These are phyloP conservation scores for Chironomus tepperi DNA, from an alignment of 1,140 invertebrate species.

Conservation along the genomic window DNA sequence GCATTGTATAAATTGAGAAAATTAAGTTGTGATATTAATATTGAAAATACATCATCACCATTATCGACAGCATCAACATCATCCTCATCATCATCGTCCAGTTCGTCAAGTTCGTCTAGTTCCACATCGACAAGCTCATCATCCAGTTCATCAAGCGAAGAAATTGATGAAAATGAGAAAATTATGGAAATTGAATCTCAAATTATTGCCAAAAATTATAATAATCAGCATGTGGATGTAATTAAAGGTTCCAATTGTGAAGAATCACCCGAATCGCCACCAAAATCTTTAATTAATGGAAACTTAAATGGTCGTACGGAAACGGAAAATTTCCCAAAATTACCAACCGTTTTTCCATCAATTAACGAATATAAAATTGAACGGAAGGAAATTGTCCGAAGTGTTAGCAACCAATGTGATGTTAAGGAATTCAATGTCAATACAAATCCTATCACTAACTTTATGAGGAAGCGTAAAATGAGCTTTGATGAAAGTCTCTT, in stretches of 20 bases:
- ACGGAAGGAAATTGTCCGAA: neutral
- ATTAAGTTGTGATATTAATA: neutral
- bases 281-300: neutral
- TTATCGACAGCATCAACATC: neutral
- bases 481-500: constrained; percentile 15
- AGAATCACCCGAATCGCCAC: neutral
- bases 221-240: neutral
- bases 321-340: neutral
- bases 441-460: neutral
- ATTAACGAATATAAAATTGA: constrained; percentile 22
- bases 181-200: constrained; percentile 12
- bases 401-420: neutral
- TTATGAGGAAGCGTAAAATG: neutral
- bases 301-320: neutral
- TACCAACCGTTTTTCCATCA: neutral
- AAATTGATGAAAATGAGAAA: neutral
- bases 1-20: neutral
- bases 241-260: neutral
- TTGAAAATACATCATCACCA: neutral
- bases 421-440: neutral
- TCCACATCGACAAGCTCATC: neutral
- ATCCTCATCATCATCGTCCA: neutral
- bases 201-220: neutral
- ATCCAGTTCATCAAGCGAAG: neutral
- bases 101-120: neutral